phyloP scores from a whole-genome alignment of 2,797 vertebrate genomes.

The Mormyrus proboscirostris region DNA sequence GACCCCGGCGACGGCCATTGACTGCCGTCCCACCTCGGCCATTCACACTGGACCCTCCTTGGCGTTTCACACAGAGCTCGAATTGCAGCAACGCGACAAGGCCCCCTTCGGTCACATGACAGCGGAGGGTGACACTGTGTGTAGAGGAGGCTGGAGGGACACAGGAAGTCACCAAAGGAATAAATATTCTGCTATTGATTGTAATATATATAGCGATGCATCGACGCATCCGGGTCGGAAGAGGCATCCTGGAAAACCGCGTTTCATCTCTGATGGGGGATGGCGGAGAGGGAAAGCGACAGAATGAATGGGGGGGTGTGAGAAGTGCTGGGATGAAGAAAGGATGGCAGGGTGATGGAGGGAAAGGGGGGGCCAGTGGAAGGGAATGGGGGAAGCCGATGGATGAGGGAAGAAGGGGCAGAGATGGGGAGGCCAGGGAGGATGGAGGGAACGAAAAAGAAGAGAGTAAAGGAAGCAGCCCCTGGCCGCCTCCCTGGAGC shows the following conservation, averaged over 20 bases:
- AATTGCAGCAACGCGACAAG: not conserved
- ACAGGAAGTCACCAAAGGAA: conserved; percentile 25
- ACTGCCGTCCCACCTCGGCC: not conserved
- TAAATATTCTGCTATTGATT: conserved; percentile 27
- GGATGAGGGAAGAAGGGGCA: not conserved
- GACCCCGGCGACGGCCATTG: not conserved
- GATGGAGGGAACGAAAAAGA: not conserved
- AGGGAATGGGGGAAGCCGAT: not conserved
- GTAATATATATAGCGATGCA: conserved; percentile 30
- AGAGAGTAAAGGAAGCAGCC: not conserved
- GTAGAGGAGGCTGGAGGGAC: conserved; percentile 9
- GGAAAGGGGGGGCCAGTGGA: not conserved
- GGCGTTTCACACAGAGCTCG: not conserved
- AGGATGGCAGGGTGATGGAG: not conserved
- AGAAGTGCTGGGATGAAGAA: not conserved
- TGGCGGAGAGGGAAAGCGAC: not conserved
- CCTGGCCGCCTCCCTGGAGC: not conserved
- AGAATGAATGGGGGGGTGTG: not conserved
- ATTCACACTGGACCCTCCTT: not conserved
- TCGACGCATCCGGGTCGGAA: conserved; percentile 5
- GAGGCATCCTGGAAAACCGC: not conserved
- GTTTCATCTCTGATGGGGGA: not conserved
- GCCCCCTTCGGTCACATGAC: not conserved
- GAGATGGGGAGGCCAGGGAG: not conserved
- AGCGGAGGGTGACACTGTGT: not conserved